phyloP scores from a whole-genome alignment of 2,888 invertebrate genomes.

The Tanaodytes sp. region DNA sequence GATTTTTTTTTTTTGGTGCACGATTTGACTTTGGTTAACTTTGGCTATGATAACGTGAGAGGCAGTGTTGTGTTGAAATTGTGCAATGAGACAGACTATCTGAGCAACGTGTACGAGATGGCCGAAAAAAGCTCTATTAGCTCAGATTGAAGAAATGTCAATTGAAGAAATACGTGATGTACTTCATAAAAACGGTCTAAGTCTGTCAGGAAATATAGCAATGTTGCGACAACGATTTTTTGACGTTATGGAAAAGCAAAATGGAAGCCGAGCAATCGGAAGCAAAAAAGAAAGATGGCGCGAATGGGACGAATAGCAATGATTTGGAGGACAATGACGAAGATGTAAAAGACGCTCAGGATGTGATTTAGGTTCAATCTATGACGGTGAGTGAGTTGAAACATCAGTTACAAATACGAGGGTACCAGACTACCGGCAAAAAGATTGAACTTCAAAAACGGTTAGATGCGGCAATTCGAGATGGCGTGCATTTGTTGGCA shows the following conservation, averaged over 20 bases:
- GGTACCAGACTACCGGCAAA: background rate
- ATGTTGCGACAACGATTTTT: slow-evolving; percentile 1
- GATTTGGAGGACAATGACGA: background rate
- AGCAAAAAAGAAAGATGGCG: background rate
- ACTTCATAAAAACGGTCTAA: slow-evolving; percentile 5
- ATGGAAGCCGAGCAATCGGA: background rate
- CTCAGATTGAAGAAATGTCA: slow-evolving; percentile 8
- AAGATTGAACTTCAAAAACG: slow-evolving; percentile 7
- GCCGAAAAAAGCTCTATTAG: background rate
- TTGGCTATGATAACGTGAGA: too few relatives aligned
- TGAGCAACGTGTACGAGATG: background rate
- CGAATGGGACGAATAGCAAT: background rate
- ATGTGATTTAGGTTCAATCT: background rate
- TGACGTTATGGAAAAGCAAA: slow-evolving; percentile 1
- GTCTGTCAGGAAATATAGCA: background rate
- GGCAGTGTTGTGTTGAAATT: too few relatives aligned
- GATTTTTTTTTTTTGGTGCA: too few relatives aligned
- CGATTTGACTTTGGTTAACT: too few relatives aligned
- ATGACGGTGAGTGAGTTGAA: slow-evolving; percentile 8
- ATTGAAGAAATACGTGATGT: slow-evolving; percentile 8
- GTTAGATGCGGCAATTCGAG: slow-evolving; percentile 1
- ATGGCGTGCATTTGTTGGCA: background rate
- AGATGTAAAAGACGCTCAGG: background rate
- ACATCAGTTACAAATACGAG: background rate
- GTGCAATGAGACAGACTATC: too few relatives aligned